Conservation (phyloP, 2,113 vertebrate genomes). For the Vidua macroura region DNA sequence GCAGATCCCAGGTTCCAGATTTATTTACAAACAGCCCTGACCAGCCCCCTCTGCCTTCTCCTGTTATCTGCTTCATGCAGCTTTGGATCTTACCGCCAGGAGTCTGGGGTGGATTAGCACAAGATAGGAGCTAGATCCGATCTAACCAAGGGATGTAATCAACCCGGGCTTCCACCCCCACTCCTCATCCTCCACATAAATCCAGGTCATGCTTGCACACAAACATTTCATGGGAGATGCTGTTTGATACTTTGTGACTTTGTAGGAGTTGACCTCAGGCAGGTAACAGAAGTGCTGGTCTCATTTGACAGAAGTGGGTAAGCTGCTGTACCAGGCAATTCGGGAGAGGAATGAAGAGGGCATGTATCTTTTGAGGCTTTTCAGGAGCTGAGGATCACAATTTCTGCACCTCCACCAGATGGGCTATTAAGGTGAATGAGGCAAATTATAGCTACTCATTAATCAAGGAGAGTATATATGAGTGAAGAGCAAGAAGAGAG, state of each 20-base stretch:
- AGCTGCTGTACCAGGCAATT: background rate
- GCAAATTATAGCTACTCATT: background rate
- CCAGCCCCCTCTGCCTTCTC: conserved; percentile 17
- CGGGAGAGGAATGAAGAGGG: background rate
- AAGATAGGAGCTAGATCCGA: conserved; percentile 30
- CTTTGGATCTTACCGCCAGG: conserved; percentile 36
- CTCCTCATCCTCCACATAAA: background rate
- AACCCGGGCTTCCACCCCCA: fast-evolving
- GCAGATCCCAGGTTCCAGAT: conserved; percentile 51
- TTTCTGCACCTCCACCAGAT: background rate
- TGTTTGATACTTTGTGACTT: background rate
- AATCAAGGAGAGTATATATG: background rate
- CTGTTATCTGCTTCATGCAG: conserved; percentile 31
- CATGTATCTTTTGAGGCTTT: fast-evolving
- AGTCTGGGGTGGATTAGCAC: conserved; percentile 51
- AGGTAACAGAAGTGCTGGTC: background rate
- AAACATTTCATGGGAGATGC: background rate
- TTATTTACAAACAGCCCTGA: conserved; percentile 58
- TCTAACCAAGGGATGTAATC: background rate
- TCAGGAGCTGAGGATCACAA: background rate
- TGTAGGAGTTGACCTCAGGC: background rate
- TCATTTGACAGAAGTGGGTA: background rate
- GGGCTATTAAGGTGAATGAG: background rate
- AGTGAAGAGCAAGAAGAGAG: background rate
- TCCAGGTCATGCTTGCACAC: background rate